Evolutionary conservation across 2,888 invertebrate genomes (phyloP).

Genomic region (Drosophila falleni): DNA sequence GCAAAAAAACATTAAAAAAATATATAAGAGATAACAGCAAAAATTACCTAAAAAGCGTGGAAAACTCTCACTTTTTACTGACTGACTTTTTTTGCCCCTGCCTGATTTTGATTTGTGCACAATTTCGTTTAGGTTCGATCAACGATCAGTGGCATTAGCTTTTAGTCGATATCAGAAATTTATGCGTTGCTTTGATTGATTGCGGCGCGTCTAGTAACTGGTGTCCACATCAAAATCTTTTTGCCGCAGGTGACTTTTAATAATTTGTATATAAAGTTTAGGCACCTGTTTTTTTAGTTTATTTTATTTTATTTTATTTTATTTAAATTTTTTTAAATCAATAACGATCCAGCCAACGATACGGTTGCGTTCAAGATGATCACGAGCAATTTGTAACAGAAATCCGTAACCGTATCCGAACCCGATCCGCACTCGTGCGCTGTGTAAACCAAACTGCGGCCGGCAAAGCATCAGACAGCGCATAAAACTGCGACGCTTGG

Average conservation of each 20-base stretch:
- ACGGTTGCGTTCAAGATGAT: conserved; percentile 11
- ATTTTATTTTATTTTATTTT: too few species aligned
- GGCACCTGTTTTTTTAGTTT: conserved; percentile 38
- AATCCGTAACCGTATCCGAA: conserved; percentile 54
- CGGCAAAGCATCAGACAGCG: conserved; percentile 73
- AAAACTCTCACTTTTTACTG: conserved; percentile 81
- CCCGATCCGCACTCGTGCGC: conserved; percentile 75
- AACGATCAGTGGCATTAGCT: conserved; percentile 23
- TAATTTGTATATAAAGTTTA: conserved; percentile 52
- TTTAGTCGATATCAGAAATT: conserved; percentile 35
- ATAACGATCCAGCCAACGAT: conserved; percentile 20
- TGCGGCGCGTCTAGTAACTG: conserved; percentile 31
- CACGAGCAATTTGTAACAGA: conserved; percentile 9
- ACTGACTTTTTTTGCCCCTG: conserved; percentile 51
- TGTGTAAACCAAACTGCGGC: conserved; percentile 81
- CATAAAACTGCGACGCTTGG: conserved; percentile 80
- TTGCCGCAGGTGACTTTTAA: conserved; percentile 31
- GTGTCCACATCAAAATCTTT: conserved; percentile 2
- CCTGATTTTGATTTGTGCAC: conserved; percentile 44
- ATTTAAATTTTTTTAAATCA: conserved; percentile 9
- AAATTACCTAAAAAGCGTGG: conserved; percentile 63
- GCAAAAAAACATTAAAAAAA: conserved; percentile 41
- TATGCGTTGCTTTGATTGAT: conserved; percentile 67
- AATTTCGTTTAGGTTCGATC: conserved; percentile 46
- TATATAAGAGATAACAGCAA: conserved; percentile 51